phyloP scores from a whole-genome alignment of 1,140 invertebrate genomes.

The Coelopa frigida region DNA sequence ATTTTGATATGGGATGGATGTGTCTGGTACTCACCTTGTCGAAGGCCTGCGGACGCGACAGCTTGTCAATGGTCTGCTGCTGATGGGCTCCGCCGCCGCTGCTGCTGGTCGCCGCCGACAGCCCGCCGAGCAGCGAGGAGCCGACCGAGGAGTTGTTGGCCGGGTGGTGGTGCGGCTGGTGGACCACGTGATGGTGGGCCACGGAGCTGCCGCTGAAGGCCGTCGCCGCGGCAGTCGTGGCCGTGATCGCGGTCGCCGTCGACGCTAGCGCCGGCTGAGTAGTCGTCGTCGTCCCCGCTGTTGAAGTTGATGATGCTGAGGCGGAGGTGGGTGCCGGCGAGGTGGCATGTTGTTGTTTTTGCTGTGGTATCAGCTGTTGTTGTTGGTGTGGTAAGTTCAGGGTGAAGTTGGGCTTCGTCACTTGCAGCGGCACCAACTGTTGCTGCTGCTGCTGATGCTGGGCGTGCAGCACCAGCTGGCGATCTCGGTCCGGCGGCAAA shows the following conservation, averaged over 20 bases:
- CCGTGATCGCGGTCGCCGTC: slow-evolving; percentile 30
- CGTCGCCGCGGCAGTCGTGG: slow-evolving; percentile 34
- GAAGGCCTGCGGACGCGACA: slow-evolving; percentile 41
- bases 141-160: slow-evolving; percentile 5
- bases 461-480: slow-evolving; percentile 19
- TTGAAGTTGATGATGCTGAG: slow-evolving; percentile 4
- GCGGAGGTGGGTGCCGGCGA: slow-evolving; percentile 3
- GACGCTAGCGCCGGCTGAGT: slow-evolving; percentile 23
- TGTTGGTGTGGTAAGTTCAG: slow-evolving; percentile 7
- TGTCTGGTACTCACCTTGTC: slow-evolving; percentile 30
- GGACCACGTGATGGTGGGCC: slow-evolving; percentile 16
- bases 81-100: slow-evolving; percentile 14
- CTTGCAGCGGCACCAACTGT: slow-evolving; percentile 10
- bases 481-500: slow-evolving; percentile 28
- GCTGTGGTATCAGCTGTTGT: neutral
- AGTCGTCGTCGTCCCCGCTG: neutral
- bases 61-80: slow-evolving; percentile 35
- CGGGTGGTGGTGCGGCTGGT: slow-evolving; percentile 2
- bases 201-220: slow-evolving; percentile 31
- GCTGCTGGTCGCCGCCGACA: slow-evolving; percentile 8
- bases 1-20: too few relatives aligned
- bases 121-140: slow-evolving; percentile 11
- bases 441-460: slow-evolving; percentile 19
- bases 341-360: too few relatives aligned
- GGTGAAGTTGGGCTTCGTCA: slow-evolving; percentile 5